phyloP scores from a whole-genome alignment of 1,140 invertebrate genomes.

The Phymastichus coffea region DNA sequence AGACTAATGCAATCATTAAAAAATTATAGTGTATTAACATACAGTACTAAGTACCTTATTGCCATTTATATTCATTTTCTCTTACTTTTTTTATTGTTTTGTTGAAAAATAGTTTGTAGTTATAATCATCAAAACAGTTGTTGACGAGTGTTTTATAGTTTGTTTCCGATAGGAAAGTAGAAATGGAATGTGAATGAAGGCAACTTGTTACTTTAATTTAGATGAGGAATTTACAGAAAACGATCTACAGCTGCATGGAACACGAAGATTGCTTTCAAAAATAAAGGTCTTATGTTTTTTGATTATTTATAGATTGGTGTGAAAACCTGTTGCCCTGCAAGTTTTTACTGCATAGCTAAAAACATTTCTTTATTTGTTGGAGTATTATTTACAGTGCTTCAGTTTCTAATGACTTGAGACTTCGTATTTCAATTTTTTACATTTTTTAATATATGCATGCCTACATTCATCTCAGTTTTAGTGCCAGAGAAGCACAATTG shows the following conservation, averaged over 20 bases:
- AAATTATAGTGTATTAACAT: not conserved
- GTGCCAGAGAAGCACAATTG: not conserved
- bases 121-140: no score
- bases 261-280: not conserved
- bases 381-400: no score
- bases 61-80: no score
- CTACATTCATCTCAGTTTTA: not conserved
- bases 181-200: no score
- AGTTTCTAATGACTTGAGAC: no score
- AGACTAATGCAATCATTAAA: not conserved
- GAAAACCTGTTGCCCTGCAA: not conserved
- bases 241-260: not conserved
- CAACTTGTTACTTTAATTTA: not conserved
- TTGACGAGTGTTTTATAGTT: no score
- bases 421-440: no score
- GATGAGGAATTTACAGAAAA: not conserved
- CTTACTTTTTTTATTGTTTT: no score
- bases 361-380: not conserved
- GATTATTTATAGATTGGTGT: not conserved
- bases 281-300: not conserved
- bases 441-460: no score
- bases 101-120: no score
- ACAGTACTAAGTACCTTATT: not conserved
- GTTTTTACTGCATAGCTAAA: not conserved
- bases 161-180: no score